Percentiles rank a stretch among this genome's conserved stretches.
Conservation (phyloP, 2,113 vertebrate genomes). For the Dipodomys merriami region DNA sequence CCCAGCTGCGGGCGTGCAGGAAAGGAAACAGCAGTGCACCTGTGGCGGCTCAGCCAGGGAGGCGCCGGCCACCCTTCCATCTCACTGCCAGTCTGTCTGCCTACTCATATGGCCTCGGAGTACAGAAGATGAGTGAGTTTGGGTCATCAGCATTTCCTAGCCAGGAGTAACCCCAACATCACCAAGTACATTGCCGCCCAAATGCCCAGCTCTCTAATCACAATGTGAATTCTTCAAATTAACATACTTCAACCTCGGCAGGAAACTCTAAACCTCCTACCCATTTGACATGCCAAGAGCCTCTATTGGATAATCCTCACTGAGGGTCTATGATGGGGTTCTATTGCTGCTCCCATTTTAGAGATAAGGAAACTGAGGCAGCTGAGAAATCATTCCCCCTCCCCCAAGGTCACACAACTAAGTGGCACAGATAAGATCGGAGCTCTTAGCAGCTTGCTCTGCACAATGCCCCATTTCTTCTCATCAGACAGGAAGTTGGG, state of each 20-base stretch:
- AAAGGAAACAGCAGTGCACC: not conserved
- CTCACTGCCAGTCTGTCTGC: not conserved
- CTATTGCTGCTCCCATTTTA: not conserved
- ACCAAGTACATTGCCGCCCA: not conserved
- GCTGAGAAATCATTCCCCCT: not conserved
- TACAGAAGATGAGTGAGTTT: not conserved
- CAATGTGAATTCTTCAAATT: not conserved
- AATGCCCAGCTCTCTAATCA: not conserved
- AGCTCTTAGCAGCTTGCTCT: not conserved
- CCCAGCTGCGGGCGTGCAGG: not conserved
- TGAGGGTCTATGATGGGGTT: rapidly evolving
- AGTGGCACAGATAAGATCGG: not conserved
- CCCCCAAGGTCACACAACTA: not conserved
- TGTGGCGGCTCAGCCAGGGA: not conserved
- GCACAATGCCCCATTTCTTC: not conserved
- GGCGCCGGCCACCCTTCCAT: not conserved
- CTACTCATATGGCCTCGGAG: not conserved
- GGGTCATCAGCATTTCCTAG: not conserved
- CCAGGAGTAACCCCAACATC: not conserved
- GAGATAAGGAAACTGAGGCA: constrained; percentile 10
- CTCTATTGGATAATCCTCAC: not conserved
- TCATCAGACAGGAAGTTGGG: not conserved
- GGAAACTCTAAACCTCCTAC: not conserved
- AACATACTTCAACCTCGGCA: not conserved
- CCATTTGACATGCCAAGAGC: not conserved